A percentile compares a stretch with the other conserved stretches of the same genome.
Conservation (phyloP, 2,888 invertebrate species). For the Melolontha melolontha region DNA sequence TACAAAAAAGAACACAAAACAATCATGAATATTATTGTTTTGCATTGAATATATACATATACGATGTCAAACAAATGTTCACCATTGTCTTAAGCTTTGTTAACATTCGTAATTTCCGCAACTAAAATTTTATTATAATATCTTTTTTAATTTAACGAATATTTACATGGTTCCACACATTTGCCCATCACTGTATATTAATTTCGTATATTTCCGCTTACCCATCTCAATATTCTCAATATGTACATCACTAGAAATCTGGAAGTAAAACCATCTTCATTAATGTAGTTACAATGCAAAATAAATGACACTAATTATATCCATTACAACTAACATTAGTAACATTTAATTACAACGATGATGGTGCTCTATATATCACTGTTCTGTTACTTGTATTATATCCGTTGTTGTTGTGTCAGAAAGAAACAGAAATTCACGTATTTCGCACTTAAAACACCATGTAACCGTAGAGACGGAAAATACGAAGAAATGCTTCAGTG, state of each 20-base stretch:
- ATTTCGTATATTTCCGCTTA: too few relatives aligned
- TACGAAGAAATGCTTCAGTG: slow-evolving; percentile 21
- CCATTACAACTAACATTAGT: slow-evolving; percentile 37
- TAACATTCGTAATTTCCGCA: too few relatives aligned
- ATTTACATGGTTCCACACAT: too few relatives aligned
- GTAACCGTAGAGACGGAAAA: slow-evolving; percentile 28
- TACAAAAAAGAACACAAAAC: too few relatives aligned
- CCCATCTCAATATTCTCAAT: too few relatives aligned
- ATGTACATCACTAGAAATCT: slow-evolving; percentile 23
- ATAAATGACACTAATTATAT: slow-evolving; percentile 32
- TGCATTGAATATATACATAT: too few relatives aligned
- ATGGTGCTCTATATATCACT: slow-evolving; percentile 27
- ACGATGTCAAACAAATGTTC: too few relatives aligned
- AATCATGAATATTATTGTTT: too few relatives aligned
- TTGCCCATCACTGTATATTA: too few relatives aligned
- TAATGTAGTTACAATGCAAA: slow-evolving; percentile 27
- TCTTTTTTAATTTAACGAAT: too few relatives aligned
- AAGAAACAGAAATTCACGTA: slow-evolving; percentile 17
- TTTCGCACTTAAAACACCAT: not conserved
- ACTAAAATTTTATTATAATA: too few relatives aligned
- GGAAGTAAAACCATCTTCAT: slow-evolving; percentile 21
- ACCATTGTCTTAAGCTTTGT: too few relatives aligned
- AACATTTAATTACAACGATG: slow-evolving; percentile 29
- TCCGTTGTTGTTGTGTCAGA: slow-evolving; percentile 9
- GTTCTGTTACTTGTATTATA: slow-evolving; percentile 13